phyloP scores from a whole-genome alignment of 2,113 vertebrate genomes.

The Atlantisia rogersi region DNA sequence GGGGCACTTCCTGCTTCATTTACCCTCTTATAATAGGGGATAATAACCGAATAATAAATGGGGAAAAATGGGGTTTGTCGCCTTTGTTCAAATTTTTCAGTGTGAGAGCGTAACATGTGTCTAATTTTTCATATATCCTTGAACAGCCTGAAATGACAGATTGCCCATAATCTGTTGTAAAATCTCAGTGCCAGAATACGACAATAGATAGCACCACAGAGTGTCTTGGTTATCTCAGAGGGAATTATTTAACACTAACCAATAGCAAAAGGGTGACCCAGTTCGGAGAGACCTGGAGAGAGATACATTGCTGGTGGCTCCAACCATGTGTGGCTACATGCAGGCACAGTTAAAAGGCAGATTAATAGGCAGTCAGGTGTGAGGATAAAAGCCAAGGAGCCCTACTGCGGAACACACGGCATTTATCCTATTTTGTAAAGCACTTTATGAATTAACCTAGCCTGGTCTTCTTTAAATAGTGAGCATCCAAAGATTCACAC shows the following conservation, averaged over 20 bases:
- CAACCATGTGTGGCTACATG: conserved; percentile 47
- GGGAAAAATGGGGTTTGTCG: not conserved
- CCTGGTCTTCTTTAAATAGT: conserved; percentile 28
- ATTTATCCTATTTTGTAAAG: conserved; percentile 62
- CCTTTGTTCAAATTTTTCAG: conserved; percentile 1
- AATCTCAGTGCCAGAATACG: conserved; percentile 32
- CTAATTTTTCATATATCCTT: conserved; percentile 37
- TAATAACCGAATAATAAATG: not conserved
- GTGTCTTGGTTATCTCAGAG: not conserved
- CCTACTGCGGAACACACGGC: conserved; percentile 60
- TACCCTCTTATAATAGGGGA: not conserved
- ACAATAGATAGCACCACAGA: conserved; percentile 39
- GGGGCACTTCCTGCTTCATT: not conserved
- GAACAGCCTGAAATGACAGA: conserved; percentile 59
- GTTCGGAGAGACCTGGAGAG: conserved; percentile 57
- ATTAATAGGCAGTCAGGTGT: conserved; percentile 76
- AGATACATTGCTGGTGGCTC: conserved; percentile 53
- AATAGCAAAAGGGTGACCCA: conserved; percentile 52
- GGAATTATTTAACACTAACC: conserved; percentile 43
- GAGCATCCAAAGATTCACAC: conserved; percentile 50
- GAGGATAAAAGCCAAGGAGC: conserved; percentile 65
- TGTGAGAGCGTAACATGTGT: conserved; percentile 39
- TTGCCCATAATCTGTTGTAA: conserved; percentile 41
- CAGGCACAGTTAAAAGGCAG: conserved; percentile 72
- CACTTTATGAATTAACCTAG: conserved; percentile 66